phyloP scores from a whole-genome alignment of 2,113 vertebrate genomes.

The Heliornis fulica region DNA sequence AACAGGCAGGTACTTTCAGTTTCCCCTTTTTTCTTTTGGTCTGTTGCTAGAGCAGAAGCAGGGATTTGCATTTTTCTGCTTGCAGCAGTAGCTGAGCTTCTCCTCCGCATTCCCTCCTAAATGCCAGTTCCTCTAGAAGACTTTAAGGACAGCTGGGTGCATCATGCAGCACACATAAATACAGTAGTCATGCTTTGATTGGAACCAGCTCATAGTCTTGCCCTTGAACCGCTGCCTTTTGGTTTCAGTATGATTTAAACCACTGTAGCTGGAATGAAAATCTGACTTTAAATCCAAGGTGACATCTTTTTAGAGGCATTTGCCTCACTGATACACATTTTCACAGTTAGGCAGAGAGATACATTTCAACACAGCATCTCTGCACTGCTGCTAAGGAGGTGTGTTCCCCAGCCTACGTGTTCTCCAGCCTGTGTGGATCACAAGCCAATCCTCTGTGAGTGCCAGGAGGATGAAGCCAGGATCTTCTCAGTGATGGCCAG shows the following conservation, averaged over 20 bases:
- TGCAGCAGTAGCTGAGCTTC: background rate
- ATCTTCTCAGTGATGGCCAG: too few species aligned
- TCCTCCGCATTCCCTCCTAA: background rate
- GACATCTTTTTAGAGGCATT: background rate
- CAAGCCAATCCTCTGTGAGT: background rate
- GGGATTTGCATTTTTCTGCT: constrained; percentile 15
- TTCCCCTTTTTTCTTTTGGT: background rate
- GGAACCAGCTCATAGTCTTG: background rate
- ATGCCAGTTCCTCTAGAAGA: background rate
- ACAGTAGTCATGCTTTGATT: background rate
- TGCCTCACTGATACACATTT: background rate
- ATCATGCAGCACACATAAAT: background rate
- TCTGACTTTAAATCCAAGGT: background rate
- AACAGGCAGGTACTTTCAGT: background rate
- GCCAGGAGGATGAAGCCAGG: too few species aligned
- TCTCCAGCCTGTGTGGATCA: background rate
- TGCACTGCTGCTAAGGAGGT: background rate
- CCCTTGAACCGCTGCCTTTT: background rate
- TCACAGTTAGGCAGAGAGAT: background rate
- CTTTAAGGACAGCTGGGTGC: background rate
- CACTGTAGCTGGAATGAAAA: background rate
- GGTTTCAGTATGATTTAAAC: background rate
- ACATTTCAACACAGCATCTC: background rate
- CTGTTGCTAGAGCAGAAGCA: background rate
- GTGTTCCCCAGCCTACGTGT: background rate